Evolutionary conservation across 1,140 invertebrate species (phyloP).

Genomic region (Homarus americanus): DNA sequence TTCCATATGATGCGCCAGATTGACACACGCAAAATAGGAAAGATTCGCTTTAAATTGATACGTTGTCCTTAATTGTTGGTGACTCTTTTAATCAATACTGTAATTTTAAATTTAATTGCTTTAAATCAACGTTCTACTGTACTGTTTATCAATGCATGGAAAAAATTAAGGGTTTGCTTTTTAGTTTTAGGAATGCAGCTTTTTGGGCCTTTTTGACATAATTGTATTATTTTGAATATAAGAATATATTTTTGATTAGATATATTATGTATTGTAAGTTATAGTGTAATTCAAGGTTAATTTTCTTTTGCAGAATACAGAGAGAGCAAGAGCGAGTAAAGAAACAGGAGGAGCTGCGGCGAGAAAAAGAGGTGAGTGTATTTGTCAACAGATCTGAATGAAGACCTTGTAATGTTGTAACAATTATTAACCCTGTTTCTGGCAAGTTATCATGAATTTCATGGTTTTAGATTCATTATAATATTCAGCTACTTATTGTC

Average conservation of each 20-base stretch:
- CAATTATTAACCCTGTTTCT: too few species aligned
- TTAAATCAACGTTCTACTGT: too few species aligned
- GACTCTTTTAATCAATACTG: too few species aligned
- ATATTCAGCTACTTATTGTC: too few species aligned
- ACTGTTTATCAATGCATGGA: too few species aligned
- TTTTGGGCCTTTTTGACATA: not conserved
- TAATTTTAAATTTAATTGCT: too few species aligned
- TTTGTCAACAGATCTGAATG: not conserved
- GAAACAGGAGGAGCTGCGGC: conserved; percentile 85
- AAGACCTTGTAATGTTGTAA: too few species aligned
- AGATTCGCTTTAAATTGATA: too few species aligned
- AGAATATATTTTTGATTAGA: not conserved
- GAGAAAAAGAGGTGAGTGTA: conserved; percentile 84
- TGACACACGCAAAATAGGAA: too few species aligned
- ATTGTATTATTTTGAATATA: not conserved
- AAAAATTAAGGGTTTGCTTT: too few species aligned
- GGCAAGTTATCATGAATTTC: not conserved
- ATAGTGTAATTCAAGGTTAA: not conserved
- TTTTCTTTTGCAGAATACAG: conserved; percentile 80
- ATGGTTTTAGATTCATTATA: not conserved
- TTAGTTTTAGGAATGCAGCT: not conserved
- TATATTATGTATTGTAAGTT: not conserved
- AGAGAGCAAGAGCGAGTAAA: conserved; percentile 89
- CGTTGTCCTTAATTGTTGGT: too few species aligned
- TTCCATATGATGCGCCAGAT: too few species aligned